Percentiles rank a stretch among this genome's conserved stretches.
phyloP scores from a whole-genome alignment of 2,888 invertebrate genomes.

The Pyralis farinalis region DNA sequence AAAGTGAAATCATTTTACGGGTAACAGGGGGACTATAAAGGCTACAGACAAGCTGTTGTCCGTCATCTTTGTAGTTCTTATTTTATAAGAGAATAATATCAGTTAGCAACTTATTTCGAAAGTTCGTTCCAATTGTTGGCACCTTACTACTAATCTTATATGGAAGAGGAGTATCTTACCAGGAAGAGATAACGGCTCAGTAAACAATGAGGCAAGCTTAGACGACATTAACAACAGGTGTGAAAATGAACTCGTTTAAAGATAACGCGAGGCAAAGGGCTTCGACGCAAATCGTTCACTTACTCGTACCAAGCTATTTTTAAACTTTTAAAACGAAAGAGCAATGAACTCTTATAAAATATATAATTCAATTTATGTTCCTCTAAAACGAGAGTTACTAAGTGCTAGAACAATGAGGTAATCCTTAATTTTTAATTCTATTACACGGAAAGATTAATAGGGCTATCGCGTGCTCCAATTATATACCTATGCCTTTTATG shows the following conservation, averaged over 20 bases:
- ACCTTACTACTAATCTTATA: background rate
- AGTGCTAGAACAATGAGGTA: constrained; percentile 39
- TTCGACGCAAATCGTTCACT: background rate
- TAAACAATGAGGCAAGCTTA: constrained; percentile 42
- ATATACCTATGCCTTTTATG: constrained; percentile 43
- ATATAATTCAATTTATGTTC: constrained; percentile 26
- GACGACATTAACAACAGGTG: background rate
- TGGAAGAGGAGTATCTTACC: constrained; percentile 23
- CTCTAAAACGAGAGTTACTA: constrained; percentile 11
- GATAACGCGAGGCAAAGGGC: constrained; percentile 10
- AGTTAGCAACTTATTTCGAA: background rate
- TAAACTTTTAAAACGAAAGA: constrained; percentile 15
- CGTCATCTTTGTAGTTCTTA: too few relatives aligned
- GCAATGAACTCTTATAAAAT: constrained; percentile 30
- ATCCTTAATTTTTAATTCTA: constrained; percentile 43
- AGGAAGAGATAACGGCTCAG: constrained; percentile 49
- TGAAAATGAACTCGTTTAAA: constrained; percentile 8
- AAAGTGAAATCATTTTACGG: too few relatives aligned
- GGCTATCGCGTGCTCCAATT: constrained; percentile 63
- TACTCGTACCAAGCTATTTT: background rate
- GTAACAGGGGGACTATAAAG: too few relatives aligned
- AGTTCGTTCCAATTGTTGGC: background rate
- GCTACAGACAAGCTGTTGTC: too few relatives aligned
- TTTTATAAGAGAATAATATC: too few relatives aligned
- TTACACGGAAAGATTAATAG: constrained; percentile 54